phyloP scores from a whole-genome alignment of 2,888 invertebrate genomes.

The Allacma fusca region DNA sequence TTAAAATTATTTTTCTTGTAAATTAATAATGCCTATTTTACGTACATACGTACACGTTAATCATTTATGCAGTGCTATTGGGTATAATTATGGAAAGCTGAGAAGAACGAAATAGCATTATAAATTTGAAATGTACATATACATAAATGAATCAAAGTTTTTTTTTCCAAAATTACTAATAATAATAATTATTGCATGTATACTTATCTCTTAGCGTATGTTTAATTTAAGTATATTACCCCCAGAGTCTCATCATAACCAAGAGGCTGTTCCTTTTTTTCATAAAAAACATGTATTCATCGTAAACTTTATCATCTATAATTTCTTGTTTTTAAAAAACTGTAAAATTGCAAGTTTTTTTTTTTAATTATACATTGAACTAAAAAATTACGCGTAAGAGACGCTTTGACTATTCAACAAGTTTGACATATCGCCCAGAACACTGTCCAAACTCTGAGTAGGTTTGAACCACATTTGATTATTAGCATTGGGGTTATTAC shows the following conservation, averaged over 20 bases:
- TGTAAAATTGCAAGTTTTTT: constrained; percentile 4
- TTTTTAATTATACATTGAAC: constrained; percentile 32
- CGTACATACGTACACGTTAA: neutral
- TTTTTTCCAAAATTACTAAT: too few species aligned
- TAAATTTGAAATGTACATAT: neutral
- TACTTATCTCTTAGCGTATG: neutral
- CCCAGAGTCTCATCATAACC: constrained; percentile 13
- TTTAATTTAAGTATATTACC: constrained; percentile 1
- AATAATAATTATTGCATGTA: neutral
- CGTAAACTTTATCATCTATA: neutral
- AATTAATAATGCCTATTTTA: constrained; percentile 1
- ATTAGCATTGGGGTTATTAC: constrained; percentile 32
- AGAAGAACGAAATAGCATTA: too few species aligned
- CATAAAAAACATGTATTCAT: neutral
- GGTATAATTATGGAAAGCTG: neutral
- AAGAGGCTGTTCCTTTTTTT: neutral
- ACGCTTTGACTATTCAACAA: constrained; percentile 54
- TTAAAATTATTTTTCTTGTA: neutral
- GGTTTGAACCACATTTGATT: constrained; percentile 31
- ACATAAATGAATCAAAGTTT: neutral
- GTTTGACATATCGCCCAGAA: constrained; percentile 51
- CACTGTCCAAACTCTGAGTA: constrained; percentile 58
- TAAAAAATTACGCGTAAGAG: constrained; percentile 37
- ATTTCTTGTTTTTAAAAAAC: neutral
- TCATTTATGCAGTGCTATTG: neutral